phyloP scores from a whole-genome alignment of 2,113 vertebrate species.

The human (Homo sapiens) region DNA sequence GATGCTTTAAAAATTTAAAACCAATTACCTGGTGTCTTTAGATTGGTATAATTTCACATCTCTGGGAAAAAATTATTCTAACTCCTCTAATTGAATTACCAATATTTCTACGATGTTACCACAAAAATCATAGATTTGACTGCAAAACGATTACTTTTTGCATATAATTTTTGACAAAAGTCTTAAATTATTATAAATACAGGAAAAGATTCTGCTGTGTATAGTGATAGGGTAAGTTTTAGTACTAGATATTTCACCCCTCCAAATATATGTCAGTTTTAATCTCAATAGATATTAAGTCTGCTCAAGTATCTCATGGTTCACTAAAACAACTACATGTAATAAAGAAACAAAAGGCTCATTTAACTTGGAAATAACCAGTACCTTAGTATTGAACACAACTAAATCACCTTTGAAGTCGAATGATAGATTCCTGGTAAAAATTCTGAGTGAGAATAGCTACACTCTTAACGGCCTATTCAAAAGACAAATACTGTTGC shows the following conservation, averaged over 20 bases:
- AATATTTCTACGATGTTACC: neutral
- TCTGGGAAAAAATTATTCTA: neutral
- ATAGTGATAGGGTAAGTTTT: neutral
- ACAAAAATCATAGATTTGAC: neutral
- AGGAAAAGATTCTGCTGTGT: neutral
- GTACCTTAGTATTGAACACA: neutral
- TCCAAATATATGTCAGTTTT: neutral
- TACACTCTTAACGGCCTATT: neutral
- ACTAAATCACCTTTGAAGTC: neutral
- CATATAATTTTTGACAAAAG: neutral
- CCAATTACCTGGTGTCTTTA: neutral
- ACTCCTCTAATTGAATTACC: neutral
- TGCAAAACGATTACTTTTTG: neutral
- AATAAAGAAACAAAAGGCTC: neutral
- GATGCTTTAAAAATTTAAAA: neutral
- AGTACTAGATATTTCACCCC: neutral
- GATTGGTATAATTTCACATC: neutral
- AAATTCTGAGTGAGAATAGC: neutral
- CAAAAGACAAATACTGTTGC: neutral
- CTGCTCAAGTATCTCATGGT: neutral
- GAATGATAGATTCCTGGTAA: neutral
- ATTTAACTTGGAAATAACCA: neutral
- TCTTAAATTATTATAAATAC: constrained; percentile 3
- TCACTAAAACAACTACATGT: neutral
- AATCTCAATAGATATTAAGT: neutral